Evolutionary conservation across 2,888 invertebrate genomes (phyloP), one percentile per base, ranked within the genome.

Genomic region (Pheosia gnoma): DNA sequence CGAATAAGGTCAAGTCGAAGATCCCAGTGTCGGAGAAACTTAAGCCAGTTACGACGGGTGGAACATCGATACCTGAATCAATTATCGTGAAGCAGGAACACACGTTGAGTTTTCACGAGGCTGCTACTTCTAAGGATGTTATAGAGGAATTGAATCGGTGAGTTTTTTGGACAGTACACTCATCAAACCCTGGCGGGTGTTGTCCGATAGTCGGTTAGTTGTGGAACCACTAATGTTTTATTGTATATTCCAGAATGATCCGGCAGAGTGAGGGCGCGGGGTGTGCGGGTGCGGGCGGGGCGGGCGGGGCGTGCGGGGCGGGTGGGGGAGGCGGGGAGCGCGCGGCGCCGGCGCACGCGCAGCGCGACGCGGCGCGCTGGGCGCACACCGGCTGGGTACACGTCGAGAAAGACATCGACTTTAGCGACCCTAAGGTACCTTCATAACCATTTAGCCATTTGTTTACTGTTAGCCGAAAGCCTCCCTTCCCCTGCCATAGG

Each of bases 381-480:
- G 95, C 95, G 64, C 95, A 96, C 38, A 96, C 97, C 0, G 96
- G 96, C 51, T 97, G 97, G 97, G 95, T 97, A 66, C 96, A 96
- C 81, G 96, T 97, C 51, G 96, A 97, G 80, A 95, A 95, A 68
- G 96, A 96, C 79, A 96, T 96, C 67, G 96, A 96, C 89, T 95
- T 97, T 79, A 96, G 95, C 74, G 96, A 97, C 88, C 96, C 96
- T 10, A 96, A 96, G 4, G 3, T 11, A 7, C 63, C 51, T 37
- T 57, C 8, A 37, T 1, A 53, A 11, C 3, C 41, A 41, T 25
- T 25, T 25, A 25, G 25, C 25, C 5, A 41, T 41, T 41, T 41
- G 5, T 41, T 41, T 41, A 41, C 41, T 41, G 6, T 41, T 41
- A 3, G 8, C 41, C 6, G 5, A 41, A 41, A 41, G 41, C 41